A percentile compares a stretch with the other conserved stretches of the same genome.
phyloP scores from a whole-genome alignment of 2,797 vertebrate species.

The Scomberomorus guttatus region DNA sequence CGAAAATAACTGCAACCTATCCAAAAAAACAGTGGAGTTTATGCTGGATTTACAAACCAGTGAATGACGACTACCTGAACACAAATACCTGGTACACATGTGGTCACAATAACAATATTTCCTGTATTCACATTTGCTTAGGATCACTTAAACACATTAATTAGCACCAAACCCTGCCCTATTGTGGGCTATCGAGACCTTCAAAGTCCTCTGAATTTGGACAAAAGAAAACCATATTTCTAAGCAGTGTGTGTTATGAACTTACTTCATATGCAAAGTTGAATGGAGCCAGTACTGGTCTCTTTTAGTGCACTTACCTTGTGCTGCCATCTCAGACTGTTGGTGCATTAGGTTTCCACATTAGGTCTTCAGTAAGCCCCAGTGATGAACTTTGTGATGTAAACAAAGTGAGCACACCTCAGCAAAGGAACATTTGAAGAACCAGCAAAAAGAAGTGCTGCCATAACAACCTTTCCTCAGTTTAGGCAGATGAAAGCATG shows the following conservation, averaged over 20 bases:
- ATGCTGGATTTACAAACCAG: too few relatives aligned
- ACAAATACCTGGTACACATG: background rate
- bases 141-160: background rate
- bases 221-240: background rate
- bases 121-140: background rate
- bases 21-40: too few relatives aligned
- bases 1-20: too few relatives aligned
- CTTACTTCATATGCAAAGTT: background rate
- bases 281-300: background rate
- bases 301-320: conserved; percentile 25
- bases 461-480: background rate
- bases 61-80: too few relatives aligned
- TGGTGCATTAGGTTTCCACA: background rate
- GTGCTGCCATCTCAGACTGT: background rate
- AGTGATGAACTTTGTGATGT: background rate
- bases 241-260: background rate
- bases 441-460: background rate
- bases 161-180: background rate
- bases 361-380: background rate
- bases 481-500: background rate
- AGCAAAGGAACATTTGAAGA: background rate
- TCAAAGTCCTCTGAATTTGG: background rate
- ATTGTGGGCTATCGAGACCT: background rate
- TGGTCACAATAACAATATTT: background rate
- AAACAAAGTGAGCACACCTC: background rate